Conservation (phyloP, 37 sponge, comb jelly and placozoan genomes). For the Spongilla lacustris region DNA sequence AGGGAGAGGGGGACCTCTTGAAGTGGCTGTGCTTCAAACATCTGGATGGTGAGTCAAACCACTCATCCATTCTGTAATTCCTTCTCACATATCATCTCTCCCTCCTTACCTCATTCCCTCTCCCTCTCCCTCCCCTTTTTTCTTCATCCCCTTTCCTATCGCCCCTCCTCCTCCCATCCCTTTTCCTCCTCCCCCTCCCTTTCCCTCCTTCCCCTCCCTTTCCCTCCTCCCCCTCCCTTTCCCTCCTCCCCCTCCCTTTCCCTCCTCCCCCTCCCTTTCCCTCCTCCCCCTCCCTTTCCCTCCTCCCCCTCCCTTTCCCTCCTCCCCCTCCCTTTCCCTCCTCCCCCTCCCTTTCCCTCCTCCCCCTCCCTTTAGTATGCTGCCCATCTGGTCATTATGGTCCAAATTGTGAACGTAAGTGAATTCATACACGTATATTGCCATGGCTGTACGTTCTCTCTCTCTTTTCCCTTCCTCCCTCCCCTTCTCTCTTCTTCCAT, state of each 20-base stretch:
- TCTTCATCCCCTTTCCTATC: background rate
- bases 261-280: too few species aligned
- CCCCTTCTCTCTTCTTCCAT: background rate
- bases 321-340: too few species aligned
- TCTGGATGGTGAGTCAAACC: slow-evolving; percentile 39
- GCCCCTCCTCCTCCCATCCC: too few species aligned
- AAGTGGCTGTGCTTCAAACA: slow-evolving; percentile 70
- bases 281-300: too few species aligned
- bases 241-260: background rate
- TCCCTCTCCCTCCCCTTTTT: background rate
- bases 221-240: background rate
- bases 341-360: too few species aligned
- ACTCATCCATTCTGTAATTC: background rate
- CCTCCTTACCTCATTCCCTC: background rate
- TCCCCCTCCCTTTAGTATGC: slow-evolving; percentile 42
- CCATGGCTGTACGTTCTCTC: background rate
- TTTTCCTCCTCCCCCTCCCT: background rate
- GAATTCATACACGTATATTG: background rate
- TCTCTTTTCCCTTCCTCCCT: background rate
- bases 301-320: too few species aligned
- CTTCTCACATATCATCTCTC: background rate
- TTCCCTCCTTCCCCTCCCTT: background rate
- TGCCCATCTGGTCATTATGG: slow-evolving; percentile 77
- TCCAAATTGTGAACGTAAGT: slow-evolving; percentile 64
- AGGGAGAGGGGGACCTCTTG: slow-evolving; percentile 49